Evolutionary conservation across 92 coral and sea anemone species (phyloP).

Genomic region (Zoanthus gigantus): DNA sequence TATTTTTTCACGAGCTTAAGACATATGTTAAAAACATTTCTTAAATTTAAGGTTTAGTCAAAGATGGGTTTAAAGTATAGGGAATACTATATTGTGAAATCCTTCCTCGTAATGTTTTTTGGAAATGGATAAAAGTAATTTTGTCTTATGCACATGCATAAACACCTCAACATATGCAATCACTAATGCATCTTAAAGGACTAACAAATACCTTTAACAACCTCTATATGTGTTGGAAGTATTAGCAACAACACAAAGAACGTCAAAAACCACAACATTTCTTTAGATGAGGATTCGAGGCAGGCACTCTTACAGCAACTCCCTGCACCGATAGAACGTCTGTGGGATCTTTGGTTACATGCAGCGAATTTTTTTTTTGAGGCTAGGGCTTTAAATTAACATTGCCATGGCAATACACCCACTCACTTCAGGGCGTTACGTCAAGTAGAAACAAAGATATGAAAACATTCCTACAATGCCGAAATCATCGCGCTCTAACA

Average conservation of each 20-base stretch:
- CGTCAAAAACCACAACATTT: background rate
- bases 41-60: too few species aligned
- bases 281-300: background rate
- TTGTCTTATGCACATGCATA: too few species aligned
- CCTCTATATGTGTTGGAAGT: background rate
- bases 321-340: background rate
- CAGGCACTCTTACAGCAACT: background rate
- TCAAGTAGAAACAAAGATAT: background rate
- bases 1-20: too few species aligned
- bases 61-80: too few species aligned
- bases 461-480: conserved; percentile 18
- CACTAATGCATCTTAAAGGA: background rate
- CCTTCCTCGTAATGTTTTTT: too few species aligned
- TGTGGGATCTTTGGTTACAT: background rate
- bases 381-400: background rate
- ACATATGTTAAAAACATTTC: too few species aligned
- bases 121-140: too few species aligned
- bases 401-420: conserved; percentile 39
- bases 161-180: too few species aligned
- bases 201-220: background rate
- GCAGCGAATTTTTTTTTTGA: background rate
- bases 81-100: too few species aligned
- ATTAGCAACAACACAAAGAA: conserved; percentile 7
- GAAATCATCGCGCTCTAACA: background rate
- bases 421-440: background rate